Evolutionary conservation across 1,140 invertebrate species (phyloP).

Genomic region (Megalopta genalis): DNA sequence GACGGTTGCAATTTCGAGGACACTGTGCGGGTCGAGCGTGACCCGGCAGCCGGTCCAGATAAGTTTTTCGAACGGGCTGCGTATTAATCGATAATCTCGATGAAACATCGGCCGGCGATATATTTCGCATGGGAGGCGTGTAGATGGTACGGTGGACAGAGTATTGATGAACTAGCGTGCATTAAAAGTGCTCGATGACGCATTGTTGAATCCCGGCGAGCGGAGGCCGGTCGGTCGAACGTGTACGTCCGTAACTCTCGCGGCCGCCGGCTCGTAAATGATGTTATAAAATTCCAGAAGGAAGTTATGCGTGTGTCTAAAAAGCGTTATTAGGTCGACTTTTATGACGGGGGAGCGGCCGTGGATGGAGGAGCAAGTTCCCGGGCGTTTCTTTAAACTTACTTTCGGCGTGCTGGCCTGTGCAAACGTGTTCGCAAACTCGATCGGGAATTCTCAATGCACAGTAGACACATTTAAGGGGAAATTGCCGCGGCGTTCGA

Average conservation of each 20-base stretch:
- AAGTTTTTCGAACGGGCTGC: too few relatives aligned
- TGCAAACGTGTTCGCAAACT: constrained; percentile 50
- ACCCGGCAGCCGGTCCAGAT: too few relatives aligned
- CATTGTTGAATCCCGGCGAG: neutral
- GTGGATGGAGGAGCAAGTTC: constrained; percentile 11
- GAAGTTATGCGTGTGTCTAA: constrained; percentile 45
- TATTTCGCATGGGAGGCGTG: too few relatives aligned
- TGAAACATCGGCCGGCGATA: too few relatives aligned
- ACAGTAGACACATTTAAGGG: constrained; percentile 39
- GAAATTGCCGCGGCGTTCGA: constrained; percentile 32
- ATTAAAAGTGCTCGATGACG: neutral
- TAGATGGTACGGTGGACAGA: too few relatives aligned
- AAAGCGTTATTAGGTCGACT: constrained; percentile 49
- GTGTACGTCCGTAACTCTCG: neutral
- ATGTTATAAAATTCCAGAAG: constrained; percentile 32
- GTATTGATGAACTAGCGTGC: too few relatives aligned
- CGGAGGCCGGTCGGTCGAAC: neutral
- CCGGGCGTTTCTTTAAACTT: constrained; percentile 47
- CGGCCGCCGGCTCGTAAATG: constrained; percentile 11
- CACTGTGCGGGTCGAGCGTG: too few relatives aligned
- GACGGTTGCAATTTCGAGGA: too few relatives aligned
- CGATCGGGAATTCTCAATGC: constrained; percentile 46
- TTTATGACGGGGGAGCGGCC: constrained; percentile 15
- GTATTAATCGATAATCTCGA: too few relatives aligned
- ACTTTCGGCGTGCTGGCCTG: constrained; percentile 33